These are phyloP conservation scores for Gastracanthus pulcherrimus DNA, from an alignment of 2,888 invertebrate species.

Conservation along the genomic window DNA sequence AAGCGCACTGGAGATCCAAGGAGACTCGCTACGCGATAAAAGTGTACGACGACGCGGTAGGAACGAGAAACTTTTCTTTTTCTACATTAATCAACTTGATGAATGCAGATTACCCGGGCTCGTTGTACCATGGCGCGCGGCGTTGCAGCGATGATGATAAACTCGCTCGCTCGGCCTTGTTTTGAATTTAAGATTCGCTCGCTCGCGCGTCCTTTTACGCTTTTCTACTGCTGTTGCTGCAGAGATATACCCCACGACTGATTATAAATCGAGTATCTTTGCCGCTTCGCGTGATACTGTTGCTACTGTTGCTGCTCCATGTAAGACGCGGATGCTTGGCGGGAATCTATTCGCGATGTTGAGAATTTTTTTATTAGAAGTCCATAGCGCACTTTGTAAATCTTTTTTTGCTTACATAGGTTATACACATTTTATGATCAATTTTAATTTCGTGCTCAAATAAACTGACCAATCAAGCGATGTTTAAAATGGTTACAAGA, in stretches of 20 bases:
- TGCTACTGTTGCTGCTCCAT: too few relatives aligned
- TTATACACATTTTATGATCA: too few relatives aligned
- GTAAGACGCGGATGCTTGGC: background rate
- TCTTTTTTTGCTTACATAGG: too few relatives aligned
- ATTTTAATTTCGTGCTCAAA: too few relatives aligned
- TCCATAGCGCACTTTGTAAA: too few relatives aligned
- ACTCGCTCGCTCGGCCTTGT: constrained; percentile 12
- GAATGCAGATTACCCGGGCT: constrained; percentile 41
- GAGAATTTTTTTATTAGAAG: background rate
- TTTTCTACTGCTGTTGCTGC: background rate
- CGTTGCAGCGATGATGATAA: constrained; percentile 11
- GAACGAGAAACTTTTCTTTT: constrained; percentile 13
- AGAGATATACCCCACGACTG: background rate
- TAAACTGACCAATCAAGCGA: too few relatives aligned
- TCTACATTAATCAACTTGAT: constrained; percentile 46
- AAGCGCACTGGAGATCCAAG: background rate
- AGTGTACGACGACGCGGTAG: background rate
- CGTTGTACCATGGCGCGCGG: background rate
- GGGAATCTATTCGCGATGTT: background rate
- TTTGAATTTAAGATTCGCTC: constrained; percentile 23
- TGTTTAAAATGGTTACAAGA: too few relatives aligned
- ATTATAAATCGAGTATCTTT: constrained; percentile 4
- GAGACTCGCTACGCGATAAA: background rate
- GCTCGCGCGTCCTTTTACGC: constrained; percentile 23
- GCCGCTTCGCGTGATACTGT: too few relatives aligned